Conservation (phyloP, 1,140 invertebrate genomes). For the Drosophila asahinai region DNA sequence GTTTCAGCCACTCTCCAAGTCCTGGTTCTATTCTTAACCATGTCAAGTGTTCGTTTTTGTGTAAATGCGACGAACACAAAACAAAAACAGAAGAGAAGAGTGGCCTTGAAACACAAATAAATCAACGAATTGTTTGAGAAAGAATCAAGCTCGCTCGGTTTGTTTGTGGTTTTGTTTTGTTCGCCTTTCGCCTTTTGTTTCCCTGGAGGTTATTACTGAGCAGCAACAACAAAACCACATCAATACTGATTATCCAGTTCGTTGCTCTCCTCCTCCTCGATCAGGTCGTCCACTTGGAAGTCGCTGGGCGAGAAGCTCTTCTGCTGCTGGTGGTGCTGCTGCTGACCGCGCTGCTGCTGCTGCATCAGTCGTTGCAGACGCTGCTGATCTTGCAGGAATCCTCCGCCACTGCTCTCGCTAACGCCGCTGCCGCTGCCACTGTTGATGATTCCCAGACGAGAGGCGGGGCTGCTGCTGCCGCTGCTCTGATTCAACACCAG, state of each 20-base stretch:
- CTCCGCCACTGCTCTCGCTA: neutral
- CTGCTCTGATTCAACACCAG: constrained; percentile 37
- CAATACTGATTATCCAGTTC: constrained; percentile 48
- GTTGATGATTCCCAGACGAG: constrained; percentile 18
- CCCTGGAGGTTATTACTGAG: neutral
- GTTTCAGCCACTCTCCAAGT: neutral
- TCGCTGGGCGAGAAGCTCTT: constrained; percentile 53
- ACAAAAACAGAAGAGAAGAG: constrained; percentile 12
- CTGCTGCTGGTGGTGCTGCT: constrained; percentile 7
- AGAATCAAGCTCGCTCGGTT: constrained; percentile 1
- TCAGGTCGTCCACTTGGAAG: constrained; percentile 68
- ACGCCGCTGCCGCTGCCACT: neutral
- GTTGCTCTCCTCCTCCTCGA: constrained; percentile 57
- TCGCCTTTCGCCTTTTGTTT: neutral
- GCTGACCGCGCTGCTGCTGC: neutral
- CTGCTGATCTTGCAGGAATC: neutral
- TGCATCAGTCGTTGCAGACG: neutral
- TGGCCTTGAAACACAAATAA: neutral
- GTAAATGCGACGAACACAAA: constrained; percentile 68
- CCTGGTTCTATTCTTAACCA: neutral
- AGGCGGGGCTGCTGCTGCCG: constrained; percentile 10
- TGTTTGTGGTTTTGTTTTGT: neutral
- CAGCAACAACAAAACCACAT: constrained; percentile 7
- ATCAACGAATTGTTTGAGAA: constrained; percentile 4
- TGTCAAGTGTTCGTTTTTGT: constrained; percentile 45